These are phyloP conservation scores for Bombus fervidus DNA, from an alignment of 1,140 invertebrate genomes.

Conservation along the genomic window DNA sequence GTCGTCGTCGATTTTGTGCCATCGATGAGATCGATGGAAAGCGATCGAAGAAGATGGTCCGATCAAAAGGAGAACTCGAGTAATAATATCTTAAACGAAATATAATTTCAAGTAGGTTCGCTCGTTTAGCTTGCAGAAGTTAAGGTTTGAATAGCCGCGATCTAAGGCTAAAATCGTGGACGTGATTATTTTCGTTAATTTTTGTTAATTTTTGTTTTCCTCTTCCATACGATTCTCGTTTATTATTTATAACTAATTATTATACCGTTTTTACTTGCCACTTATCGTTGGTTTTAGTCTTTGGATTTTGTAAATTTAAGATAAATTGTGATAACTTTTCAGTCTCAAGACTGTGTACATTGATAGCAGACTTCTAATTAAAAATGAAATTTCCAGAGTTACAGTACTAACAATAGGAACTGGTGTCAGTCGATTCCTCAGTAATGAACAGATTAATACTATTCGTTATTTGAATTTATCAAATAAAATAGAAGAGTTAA, in stretches of 20 bases:
- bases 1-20: slow-evolving; percentile 15
- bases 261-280: background rate
- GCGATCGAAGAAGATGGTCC: slow-evolving; percentile 5
- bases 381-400: no score
- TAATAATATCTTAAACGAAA: background rate
- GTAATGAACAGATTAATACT: no score
- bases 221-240: background rate
- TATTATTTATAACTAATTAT: background rate
- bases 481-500: no score
- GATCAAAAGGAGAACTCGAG: background rate
- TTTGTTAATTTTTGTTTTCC: background rate
- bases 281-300: no score
- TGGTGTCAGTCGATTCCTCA: no score
- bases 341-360: no score
- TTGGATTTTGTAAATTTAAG: no score
- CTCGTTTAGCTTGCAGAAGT: background rate
- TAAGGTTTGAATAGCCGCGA: background rate
- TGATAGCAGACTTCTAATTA: no score
- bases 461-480: no score
- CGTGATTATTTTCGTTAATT: background rate
- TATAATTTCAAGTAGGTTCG: background rate
- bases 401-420: no score
- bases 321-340: no score
- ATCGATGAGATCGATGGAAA: slow-evolving; percentile 19
- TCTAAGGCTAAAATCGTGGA: background rate